A percentile compares a stretch with the other conserved stretches of the same genome.
These are phyloP conservation scores for Hirtodrosophila confusa DNA, from an alignment of 2,888 invertebrate species.

Conservation along the genomic window DNA sequence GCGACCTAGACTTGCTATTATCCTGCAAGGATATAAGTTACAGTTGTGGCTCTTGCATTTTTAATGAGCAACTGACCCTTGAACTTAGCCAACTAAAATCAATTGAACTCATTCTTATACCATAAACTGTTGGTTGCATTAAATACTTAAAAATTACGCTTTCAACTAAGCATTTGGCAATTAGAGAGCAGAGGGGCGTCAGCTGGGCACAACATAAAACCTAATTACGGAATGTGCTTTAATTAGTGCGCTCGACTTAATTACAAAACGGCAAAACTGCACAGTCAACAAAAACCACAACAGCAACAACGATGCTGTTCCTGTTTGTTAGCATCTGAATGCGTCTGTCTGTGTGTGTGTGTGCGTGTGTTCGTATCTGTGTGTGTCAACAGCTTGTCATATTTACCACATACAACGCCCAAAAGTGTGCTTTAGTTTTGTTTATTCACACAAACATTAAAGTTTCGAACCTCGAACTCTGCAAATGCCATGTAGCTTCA, in stretches of 20 bases:
- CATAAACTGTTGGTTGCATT: slow-evolving; percentile 13
- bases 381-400: slow-evolving; percentile 57
- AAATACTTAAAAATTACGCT: slow-evolving; percentile 1
- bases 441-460: slow-evolving; percentile 23
- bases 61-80: slow-evolving; percentile 40
- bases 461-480: slow-evolving; percentile 4
- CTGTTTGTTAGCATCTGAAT: slow-evolving; percentile 4
- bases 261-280: slow-evolving; percentile 61
- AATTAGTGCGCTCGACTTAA: slow-evolving; percentile 70
- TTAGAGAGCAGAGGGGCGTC: slow-evolving; percentile 5
- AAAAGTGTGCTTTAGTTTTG: slow-evolving; percentile 43
- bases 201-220: slow-evolving; percentile 45
- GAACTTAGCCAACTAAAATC: slow-evolving; percentile 49
- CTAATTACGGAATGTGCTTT: slow-evolving; percentile 65
- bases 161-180: slow-evolving; percentile 13
- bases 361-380: slow-evolving; percentile 1
- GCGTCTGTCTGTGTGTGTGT: background rate
- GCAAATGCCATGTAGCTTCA: background rate
- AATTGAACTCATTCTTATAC: slow-evolving; percentile 23
- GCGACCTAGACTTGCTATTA: slow-evolving; percentile 40
- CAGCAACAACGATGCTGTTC: slow-evolving; percentile 13
- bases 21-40: slow-evolving; percentile 13
- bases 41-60: slow-evolving; percentile 39
- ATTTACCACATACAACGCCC: slow-evolving; percentile 36
- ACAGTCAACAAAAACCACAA: slow-evolving; percentile 47